Conservation (phyloP, 1,140 invertebrate species). For the Scaptomyza hsui region DNA sequence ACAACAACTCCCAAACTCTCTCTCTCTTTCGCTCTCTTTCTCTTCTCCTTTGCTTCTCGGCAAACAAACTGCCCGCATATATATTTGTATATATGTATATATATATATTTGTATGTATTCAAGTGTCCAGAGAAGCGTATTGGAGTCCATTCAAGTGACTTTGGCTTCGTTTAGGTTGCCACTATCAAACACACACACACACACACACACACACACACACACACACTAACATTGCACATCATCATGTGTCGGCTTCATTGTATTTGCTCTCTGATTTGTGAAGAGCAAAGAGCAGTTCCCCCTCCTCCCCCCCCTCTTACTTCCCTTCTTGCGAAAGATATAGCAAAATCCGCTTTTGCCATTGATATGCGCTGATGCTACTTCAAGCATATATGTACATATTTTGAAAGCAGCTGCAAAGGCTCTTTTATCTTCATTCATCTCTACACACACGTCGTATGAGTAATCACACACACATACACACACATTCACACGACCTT, state of each 20-base stretch:
- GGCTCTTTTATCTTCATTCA: conserved; percentile 26
- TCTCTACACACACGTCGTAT: conserved; percentile 52
- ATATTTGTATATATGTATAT: too few relatives aligned
- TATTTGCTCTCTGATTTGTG: conserved; percentile 79
- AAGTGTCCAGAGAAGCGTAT: conserved; percentile 7
- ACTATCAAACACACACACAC: conserved; percentile 59
- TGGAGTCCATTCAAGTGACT: conserved; percentile 56
- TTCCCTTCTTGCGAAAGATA: conserved; percentile 32
- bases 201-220: conserved; percentile 20
- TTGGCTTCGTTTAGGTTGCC: conserved; percentile 24
- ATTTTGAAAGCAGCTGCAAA: conserved; percentile 22
- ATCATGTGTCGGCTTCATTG: conserved; percentile 66
- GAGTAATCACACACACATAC: conserved; percentile 73
- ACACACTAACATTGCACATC: conserved; percentile 19
- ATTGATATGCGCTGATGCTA: conserved; percentile 61
- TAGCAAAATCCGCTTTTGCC: conserved; percentile 71
- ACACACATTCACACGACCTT: conserved; percentile 60
- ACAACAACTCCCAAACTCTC: conserved; percentile 41
- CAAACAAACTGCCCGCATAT: conserved; percentile 45
- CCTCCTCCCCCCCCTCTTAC: not conserved
- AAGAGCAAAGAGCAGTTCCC: conserved; percentile 54
- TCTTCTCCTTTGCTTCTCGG: conserved; percentile 10
- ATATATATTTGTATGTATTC: not conserved
- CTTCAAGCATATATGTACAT: too few relatives aligned
- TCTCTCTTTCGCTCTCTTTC: not conserved